A percentile compares a stretch with the other conserved stretches of the same genome.
Evolutionary conservation across 2,113 vertebrate species (phyloP).

Genomic region (Atlantisia rogersi): DNA sequence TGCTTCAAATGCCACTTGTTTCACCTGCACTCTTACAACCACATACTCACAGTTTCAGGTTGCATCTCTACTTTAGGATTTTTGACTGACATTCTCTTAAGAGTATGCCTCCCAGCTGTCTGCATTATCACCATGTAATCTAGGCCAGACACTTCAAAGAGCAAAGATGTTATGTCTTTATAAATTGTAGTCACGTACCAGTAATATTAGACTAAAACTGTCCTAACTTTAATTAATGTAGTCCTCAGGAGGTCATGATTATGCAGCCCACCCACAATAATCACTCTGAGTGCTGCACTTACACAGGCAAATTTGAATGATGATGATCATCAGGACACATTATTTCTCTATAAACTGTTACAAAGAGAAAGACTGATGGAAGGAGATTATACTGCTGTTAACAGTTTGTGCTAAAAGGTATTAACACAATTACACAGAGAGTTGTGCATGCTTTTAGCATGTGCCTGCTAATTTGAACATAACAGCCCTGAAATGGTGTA

Average conservation of each 20-base stretch:
- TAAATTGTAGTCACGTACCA: not conserved
- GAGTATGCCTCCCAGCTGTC: not conserved
- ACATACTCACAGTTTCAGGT: not conserved
- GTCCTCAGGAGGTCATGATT: not conserved
- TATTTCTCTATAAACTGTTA: not conserved
- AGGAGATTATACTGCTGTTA: not conserved
- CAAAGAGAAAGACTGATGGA: not conserved
- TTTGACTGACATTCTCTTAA: not conserved
- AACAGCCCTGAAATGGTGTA: not conserved
- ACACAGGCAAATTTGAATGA: not conserved
- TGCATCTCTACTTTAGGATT: not conserved
- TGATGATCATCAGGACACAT: not conserved
- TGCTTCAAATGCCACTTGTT: not conserved
- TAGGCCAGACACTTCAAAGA: not conserved
- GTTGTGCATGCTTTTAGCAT: not conserved
- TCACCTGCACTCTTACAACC: not conserved
- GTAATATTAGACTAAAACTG: not conserved
- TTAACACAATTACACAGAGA: not conserved
- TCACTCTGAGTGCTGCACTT: not conserved
- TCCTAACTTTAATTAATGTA: conserved; percentile 24
- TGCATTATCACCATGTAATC: not conserved
- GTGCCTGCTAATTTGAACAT: not conserved
- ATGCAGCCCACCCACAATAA: not conserved
- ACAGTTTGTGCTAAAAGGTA: not conserved
- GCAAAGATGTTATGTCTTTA: not conserved